Evolutionary conservation across 1,140 invertebrate species (phyloP).

Genomic region (Sminthurinus signatus): DNA sequence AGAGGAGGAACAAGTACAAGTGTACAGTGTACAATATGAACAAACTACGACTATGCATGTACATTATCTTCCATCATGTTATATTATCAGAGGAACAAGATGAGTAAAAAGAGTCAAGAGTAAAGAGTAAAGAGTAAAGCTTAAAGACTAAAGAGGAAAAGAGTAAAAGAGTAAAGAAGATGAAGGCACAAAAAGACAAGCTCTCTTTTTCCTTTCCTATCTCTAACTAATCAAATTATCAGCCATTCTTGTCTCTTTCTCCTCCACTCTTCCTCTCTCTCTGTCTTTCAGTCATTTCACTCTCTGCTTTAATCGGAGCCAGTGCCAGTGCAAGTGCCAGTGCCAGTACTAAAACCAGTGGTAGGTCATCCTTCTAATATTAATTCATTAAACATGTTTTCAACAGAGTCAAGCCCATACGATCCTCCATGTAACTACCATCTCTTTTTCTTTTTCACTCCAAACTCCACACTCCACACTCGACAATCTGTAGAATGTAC

Average conservation of each 20-base stretch:
- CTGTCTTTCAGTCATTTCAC: slow-evolving; percentile 9
- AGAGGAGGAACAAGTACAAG: too few relatives aligned
- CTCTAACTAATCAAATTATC: slow-evolving; percentile 41
- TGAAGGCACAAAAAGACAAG: slow-evolving; percentile 1
- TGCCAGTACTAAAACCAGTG: neutral
- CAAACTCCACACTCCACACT: too few relatives aligned
- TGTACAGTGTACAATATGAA: too few relatives aligned
- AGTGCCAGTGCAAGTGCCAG: neutral
- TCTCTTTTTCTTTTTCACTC: neutral
- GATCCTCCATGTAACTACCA: neutral
- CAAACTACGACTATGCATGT: too few relatives aligned
- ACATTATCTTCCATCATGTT: too few relatives aligned
- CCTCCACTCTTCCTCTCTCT: too few relatives aligned
- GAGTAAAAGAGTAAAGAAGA: neutral
- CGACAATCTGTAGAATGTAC: too few relatives aligned
- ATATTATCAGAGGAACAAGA: too few relatives aligned
- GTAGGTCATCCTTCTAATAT: slow-evolving; percentile 34
- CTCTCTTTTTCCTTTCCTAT: slow-evolving; percentile 10
- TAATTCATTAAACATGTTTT: slow-evolving; percentile 31
- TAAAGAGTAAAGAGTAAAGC: too few relatives aligned
- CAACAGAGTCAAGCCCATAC: neutral
- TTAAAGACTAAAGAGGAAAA: too few relatives aligned
- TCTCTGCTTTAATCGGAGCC: slow-evolving; percentile 18
- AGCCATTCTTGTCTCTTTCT: slow-evolving; percentile 22
- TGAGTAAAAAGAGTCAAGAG: neutral